Base-by-base conservation (phyloP, 2,888 invertebrate genomes). In the Oegoconia quadripuncta region DNA sequence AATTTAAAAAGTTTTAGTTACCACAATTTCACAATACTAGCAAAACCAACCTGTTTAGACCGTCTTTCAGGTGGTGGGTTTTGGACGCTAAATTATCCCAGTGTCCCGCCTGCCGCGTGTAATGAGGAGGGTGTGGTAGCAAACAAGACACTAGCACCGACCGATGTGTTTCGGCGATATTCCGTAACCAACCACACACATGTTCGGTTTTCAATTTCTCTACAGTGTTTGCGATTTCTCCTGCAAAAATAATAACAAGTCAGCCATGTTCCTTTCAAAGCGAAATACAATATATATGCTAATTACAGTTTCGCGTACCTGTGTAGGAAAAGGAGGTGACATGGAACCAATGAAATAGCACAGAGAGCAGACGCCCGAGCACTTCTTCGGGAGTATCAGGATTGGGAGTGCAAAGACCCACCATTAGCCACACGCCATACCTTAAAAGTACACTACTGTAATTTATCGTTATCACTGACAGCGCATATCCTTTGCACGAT, bases 291-390 rank as follows among this genome's bases (percentile, higher is more conserved):
- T n/a, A n/a, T n/a, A n/a, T n/a, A n/a, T n/a, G n/a, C n/a, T n/a
- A n/a, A 13, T 26, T 29, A 4, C 6, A 25, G 3, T 8, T 3
- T 9, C 3, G 26, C 62, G 67, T 80, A 96, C 97, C 96, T 80
- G 98, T 97, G 66, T 97, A 97, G 6, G 98, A 93, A 76, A 96
- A 97, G 1, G 98, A 97, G 11, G 99, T 99, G 59, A 97, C 95
- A 81, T 99, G 97, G 88, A 99, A 99, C 99, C 99, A 99, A 77
- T 99, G 98, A 82, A 99, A 99, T 48, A 99, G 90, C 90, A 98
- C 98, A 18, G 97, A 96, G 34, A 99, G 89, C 56, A 99, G 90
- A 45, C 98, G 90, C 5, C 98, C 98, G 34, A 99, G 88, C 37
- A 93, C 90, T 75, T 95, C 94, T 41, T 91, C 90, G 0, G 93